These are phyloP conservation scores for Chamaea fasciata DNA, from an alignment of 2,113 vertebrate species.

Conservation along the genomic window DNA sequence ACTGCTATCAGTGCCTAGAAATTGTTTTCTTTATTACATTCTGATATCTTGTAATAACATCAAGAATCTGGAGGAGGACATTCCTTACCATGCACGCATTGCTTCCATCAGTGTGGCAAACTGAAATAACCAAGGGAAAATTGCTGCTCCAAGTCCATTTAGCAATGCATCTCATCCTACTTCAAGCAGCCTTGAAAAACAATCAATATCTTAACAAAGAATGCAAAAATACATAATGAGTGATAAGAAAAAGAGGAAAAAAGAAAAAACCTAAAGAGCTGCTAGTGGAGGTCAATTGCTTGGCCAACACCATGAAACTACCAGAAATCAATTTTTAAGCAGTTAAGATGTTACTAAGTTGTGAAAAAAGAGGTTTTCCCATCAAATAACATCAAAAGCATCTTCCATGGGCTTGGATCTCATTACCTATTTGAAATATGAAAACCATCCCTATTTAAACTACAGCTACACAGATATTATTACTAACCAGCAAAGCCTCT, in stretches of 20 bases:
- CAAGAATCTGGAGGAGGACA: not conserved
- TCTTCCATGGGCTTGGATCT: not conserved
- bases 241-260: not conserved
- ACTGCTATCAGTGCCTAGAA: constrained; percentile 10
- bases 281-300: not conserved
- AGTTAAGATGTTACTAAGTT: not conserved
- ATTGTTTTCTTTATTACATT: constrained; percentile 15
- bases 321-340: not conserved
- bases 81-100: not conserved
- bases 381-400: not conserved
- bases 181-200: not conserved
- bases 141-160: not conserved
- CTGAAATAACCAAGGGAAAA: not conserved
- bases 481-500: not conserved
- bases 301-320: not conserved
- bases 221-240: not conserved
- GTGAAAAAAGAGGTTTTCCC: not conserved
- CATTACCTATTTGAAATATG: not conserved
- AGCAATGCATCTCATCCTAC: not conserved
- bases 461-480: not conserved
- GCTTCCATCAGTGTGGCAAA: not conserved
- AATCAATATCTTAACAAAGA: not conserved
- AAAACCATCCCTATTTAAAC: not conserved
- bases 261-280: not conserved
- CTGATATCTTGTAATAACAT: constrained; percentile 6